These are phyloP conservation scores for Coracias cyanogaster DNA, from an alignment of 2,797 vertebrate species.

Conservation along the genomic window DNA sequence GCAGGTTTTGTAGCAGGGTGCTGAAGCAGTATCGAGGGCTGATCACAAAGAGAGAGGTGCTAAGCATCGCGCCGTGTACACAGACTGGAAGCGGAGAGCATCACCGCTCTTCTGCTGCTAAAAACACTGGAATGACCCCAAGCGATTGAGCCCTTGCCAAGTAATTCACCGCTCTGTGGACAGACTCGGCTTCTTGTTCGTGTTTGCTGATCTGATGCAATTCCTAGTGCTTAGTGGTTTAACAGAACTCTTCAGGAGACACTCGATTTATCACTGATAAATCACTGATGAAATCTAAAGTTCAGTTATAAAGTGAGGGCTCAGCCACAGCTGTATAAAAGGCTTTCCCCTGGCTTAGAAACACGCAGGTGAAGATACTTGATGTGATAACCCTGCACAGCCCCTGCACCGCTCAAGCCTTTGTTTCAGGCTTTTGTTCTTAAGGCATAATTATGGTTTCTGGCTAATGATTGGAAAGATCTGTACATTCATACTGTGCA, in stretches of 20 bases:
- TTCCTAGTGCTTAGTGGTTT: slow-evolving; percentile 46
- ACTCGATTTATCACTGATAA: slow-evolving; percentile 59
- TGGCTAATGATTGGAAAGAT: neutral
- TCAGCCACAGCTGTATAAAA: slow-evolving; percentile 39
- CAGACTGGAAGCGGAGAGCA: neutral
- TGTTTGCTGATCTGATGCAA: slow-evolving; percentile 48
- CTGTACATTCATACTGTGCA: neutral
- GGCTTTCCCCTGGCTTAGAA: slow-evolving; percentile 29
- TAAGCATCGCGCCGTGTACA: accelerated
- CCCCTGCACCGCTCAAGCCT: neutral
- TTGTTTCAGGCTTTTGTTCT: slow-evolving; percentile 26
- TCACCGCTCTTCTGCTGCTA: neutral
- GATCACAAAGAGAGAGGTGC: neutral
- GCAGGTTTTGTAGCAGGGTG: neutral
- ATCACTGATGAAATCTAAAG: slow-evolving; percentile 63
- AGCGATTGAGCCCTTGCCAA: slow-evolving; percentile 34
- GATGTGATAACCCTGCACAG: neutral
- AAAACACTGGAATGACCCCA: slow-evolving; percentile 3
- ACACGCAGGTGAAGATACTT: neutral
- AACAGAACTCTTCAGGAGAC: slow-evolving; percentile 54
- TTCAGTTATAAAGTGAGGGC: slow-evolving; percentile 54
- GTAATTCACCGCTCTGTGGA: neutral
- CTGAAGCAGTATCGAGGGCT: neutral
- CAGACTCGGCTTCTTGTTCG: neutral
- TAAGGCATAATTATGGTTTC: neutral